Evolutionary conservation across 2,797 vertebrate species (phyloP), one percentile per base, ranked within the genome.

Genomic region (Hoplostethus atlanticus): DNA sequence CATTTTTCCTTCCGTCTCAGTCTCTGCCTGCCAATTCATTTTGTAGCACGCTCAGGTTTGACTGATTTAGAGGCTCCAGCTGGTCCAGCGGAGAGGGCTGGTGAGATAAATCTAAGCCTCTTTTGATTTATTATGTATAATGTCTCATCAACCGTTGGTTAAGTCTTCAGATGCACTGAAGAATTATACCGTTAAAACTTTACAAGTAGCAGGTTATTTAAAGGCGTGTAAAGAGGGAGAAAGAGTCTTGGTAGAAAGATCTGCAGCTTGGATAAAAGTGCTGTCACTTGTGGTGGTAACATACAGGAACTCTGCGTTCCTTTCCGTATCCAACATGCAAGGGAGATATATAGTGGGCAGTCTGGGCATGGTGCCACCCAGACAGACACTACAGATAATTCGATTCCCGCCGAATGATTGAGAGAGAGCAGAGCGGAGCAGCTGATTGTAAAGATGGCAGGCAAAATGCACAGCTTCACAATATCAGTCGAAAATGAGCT

Each of bases 51-150:
- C 65, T 89, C 79, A 53, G 73, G 84, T 91, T 79, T 88, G 92
- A 92, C 89, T 92, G 92, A 93, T 92, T 92, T 89, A 92, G 84
- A 81, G 76, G 79, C 83, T 84, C 81, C 83, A 89, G 81, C 86
- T 87, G 85, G 88, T 91, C 89, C 70, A 75, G 76, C 68, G 17
- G 80, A 89, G 86, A 84, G 80, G 79, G 86, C 73, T 58, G 53
- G 55, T 56, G 73, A 91, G 88, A 93, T 91, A 87, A 91, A 93
- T 92, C 89, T 86, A 80, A 92, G 85, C 87, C 80, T 75, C 83
- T 86, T 92, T 91, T 93, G 87, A 93, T 93, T 93, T 86, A 92
- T 92, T 89, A 91, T 90, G 89, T 81, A 91, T 93, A 90, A 93
- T 87, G 89, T 89, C 90, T 93, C 89, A 92, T 93, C 90, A 93